These are phyloP conservation scores for Gonioctena quinquepunctata DNA, from an alignment of 1,140 invertebrate genomes.

Conservation along the genomic window DNA sequence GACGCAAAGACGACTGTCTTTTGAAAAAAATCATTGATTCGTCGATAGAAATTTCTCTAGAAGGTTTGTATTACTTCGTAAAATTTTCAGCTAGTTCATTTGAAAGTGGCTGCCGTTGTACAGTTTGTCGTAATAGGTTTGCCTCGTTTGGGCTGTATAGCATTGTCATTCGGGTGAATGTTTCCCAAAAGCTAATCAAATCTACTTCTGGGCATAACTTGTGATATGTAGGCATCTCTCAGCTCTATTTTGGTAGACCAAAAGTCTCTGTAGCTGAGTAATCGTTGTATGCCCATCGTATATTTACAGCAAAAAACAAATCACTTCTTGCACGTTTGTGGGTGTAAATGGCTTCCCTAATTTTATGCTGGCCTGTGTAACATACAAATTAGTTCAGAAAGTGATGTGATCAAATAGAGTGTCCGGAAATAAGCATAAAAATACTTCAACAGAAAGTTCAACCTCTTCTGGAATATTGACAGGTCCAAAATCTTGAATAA, in stretches of 20 bases:
- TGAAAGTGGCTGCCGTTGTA: slow-evolving; percentile 32
- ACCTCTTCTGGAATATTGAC: neutral
- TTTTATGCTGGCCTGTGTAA: no score
- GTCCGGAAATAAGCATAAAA: slow-evolving; percentile 1
- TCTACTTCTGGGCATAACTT: slow-evolving; percentile 15
- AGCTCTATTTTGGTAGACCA: slow-evolving; percentile 14
- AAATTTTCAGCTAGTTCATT: neutral
- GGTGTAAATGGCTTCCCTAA: no score
- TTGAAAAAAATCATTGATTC: slow-evolving; percentile 53
- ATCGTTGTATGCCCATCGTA: neutral
- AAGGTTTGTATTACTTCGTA: neutral
- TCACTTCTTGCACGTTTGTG: no score
- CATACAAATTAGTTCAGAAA: no score
- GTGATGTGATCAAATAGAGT: no score
- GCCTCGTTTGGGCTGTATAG: slow-evolving; percentile 5
- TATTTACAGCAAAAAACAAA: no score
- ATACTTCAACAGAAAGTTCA: neutral
- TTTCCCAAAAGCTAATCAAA: slow-evolving; percentile 17
- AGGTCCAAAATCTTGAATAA: neutral
- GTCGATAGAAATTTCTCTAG: slow-evolving; percentile 36
- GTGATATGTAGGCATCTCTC: no score
- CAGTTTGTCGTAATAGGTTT: slow-evolving; percentile 44
- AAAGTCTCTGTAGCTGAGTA: slow-evolving; percentile 8
- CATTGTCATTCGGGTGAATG: slow-evolving; percentile 21
- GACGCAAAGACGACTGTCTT: slow-evolving; percentile 50